Percentiles rank a stretch among this genome's conserved stretches.
These are phyloP conservation scores for Drosophila takahashii DNA, from an alignment of 1,140 invertebrate species.

Conservation along the genomic window DNA sequence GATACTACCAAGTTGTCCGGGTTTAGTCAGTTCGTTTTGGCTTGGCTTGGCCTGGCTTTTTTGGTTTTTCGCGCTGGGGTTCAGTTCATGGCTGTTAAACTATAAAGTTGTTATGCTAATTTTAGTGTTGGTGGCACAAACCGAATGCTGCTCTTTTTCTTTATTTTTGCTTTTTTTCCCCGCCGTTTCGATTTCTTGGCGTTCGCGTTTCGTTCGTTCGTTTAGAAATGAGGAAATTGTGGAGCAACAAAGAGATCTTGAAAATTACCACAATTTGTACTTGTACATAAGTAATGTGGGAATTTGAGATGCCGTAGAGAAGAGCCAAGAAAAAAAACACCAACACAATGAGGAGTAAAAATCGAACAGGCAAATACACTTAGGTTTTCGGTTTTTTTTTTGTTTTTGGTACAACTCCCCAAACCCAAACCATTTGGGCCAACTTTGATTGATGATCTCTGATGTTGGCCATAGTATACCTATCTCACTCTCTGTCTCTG, in stretches of 20 bases:
- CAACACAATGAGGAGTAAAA: constrained; percentile 51
- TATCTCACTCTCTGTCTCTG: background rate
- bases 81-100: constrained; percentile 75
- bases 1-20: constrained; percentile 54
- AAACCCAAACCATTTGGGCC: constrained; percentile 26
- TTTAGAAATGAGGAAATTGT: constrained; percentile 82
- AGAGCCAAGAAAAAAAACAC: background rate
- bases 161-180: constrained; percentile 8
- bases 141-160: constrained; percentile 30
- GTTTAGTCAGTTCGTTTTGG: constrained; percentile 34
- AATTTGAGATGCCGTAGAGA: constrained; percentile 47
- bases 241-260: constrained; percentile 80
- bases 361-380: constrained; percentile 77
- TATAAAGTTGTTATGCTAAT: constrained; percentile 85
- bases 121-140: constrained; percentile 74
- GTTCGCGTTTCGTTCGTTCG: constrained; percentile 19
- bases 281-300: constrained; percentile 83
- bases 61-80: constrained; percentile 19
- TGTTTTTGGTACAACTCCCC: constrained; percentile 8
- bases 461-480: constrained; percentile 13
- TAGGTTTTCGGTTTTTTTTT: constrained; percentile 44
- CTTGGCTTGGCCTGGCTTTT: constrained; percentile 27
- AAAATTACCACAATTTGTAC: constrained; percentile 83
- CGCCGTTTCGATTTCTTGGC: constrained; percentile 32
- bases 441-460: constrained; percentile 80